Conservation (phyloP, 1,140 invertebrate genomes). For the Drosophila tristis region DNA sequence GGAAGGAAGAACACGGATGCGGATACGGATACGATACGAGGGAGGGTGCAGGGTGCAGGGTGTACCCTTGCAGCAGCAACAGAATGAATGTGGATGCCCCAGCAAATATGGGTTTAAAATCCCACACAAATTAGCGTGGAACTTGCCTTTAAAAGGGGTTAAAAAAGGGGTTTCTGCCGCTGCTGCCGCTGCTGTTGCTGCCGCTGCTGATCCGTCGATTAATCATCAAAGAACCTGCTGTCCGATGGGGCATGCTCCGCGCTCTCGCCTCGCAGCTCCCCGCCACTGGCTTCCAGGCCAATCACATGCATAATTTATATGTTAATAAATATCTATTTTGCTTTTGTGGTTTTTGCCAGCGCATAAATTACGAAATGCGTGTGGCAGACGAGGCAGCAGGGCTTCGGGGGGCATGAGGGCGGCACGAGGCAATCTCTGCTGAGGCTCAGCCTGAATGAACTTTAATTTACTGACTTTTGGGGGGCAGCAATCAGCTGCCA, state of each 20-base stretch:
- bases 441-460: constrained; percentile 50
- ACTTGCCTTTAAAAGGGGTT: constrained; percentile 39
- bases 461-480: constrained; percentile 82
- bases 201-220: background rate
- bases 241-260: constrained; percentile 5
- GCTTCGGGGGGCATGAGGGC: constrained; percentile 11
- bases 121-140: constrained; percentile 35
- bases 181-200: constrained; percentile 5
- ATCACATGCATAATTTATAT: constrained; percentile 82
- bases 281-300: constrained; percentile 41
- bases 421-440: constrained; percentile 14
- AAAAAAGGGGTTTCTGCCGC: constrained; percentile 19
- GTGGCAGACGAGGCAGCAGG: constrained; percentile 47
- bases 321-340: constrained; percentile 82
- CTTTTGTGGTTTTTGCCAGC: constrained; percentile 78
- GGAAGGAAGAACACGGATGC: too few species aligned
- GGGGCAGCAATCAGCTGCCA: constrained; percentile 71
- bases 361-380: constrained; percentile 75
- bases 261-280: background rate
- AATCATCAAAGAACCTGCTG: constrained; percentile 17
- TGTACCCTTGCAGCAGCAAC: too few species aligned
- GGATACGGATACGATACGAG: too few species aligned
- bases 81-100: background rate
- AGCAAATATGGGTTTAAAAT: constrained; percentile 26
- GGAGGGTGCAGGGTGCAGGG: too few species aligned